A percentile compares a stretch with the other conserved stretches of the same genome.
phyloP scores from a whole-genome alignment of 2,888 invertebrate species.

The Polymixis lichenea region DNA sequence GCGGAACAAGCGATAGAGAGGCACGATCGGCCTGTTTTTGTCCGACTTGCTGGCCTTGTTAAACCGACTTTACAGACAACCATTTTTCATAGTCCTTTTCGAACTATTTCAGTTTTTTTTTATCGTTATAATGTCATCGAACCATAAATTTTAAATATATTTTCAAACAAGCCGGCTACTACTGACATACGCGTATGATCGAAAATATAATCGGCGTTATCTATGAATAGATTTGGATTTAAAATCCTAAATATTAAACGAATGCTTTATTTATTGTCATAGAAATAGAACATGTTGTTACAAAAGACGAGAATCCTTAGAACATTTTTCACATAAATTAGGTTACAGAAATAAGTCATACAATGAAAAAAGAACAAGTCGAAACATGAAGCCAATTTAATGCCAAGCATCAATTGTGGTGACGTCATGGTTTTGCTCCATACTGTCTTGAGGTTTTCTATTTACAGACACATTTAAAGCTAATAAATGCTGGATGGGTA shows the following conservation, averaged over 20 bases:
- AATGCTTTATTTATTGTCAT: conserved; percentile 31
- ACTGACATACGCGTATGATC: background rate
- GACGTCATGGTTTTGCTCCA: conserved; percentile 86
- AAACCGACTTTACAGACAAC: too few species aligned
- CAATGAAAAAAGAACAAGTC: conserved; percentile 5
- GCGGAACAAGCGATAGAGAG: too few species aligned
- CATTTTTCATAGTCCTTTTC: background rate
- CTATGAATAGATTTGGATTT: conserved; percentile 3
- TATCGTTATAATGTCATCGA: background rate
- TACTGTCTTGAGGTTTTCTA: conserved; percentile 87
- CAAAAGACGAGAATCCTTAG: conserved; percentile 11
- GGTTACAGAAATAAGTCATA: conserved; percentile 5
- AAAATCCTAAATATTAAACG: background rate
- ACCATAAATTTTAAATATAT: background rate
- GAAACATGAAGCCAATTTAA: conserved; percentile 58
- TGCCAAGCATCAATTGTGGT: conserved; percentile 83
- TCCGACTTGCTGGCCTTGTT: too few species aligned
- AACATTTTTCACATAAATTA: conserved; percentile 16
- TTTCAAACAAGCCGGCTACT: background rate
- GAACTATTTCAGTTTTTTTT: background rate
- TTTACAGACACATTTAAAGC: conserved; percentile 88
- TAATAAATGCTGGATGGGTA: conserved; percentile 90
- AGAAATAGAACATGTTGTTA: conserved; percentile 25
- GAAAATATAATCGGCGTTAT: background rate
- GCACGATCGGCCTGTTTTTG: too few species aligned